Conservation (phyloP, 2,113 vertebrate species). For the Seriola aureovittata region DNA sequence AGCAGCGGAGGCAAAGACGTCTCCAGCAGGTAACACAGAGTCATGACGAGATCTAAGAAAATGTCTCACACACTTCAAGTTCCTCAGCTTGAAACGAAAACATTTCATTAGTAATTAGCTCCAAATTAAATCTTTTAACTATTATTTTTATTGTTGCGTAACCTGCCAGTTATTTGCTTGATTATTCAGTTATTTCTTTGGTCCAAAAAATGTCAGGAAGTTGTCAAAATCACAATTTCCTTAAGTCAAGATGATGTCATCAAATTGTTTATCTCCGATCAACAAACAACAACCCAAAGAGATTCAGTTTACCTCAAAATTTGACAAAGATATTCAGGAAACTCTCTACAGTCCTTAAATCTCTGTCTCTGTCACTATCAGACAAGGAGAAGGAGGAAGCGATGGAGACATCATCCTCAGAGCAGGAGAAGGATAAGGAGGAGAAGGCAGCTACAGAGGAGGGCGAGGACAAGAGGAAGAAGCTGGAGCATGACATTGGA, state of each 20-base stretch:
- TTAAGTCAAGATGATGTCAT: too few relatives aligned
- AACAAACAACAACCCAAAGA: too few relatives aligned
- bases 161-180: background rate
- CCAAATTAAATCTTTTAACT: too few relatives aligned
- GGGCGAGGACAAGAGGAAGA: conserved; percentile 88
- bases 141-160: background rate
- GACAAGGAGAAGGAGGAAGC: conserved; percentile 83
- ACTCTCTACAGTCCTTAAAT: background rate
- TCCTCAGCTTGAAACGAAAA: background rate
- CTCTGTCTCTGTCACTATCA: conserved; percentile 2
- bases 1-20: conserved; percentile 70
- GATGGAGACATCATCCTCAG: conserved; percentile 85
- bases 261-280: too few relatives aligned
- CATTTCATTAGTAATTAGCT: background rate
- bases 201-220: background rate
- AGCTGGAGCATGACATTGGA: conserved; percentile 92
- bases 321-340: background rate
- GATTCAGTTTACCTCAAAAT: background rate
- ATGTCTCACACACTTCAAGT: background rate
- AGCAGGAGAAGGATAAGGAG: conserved; percentile 91
- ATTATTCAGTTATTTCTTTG: background rate
- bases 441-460: conserved; percentile 89
- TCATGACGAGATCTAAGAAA: too few relatives aligned
- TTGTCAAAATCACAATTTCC: too few relatives aligned
- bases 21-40: conserved; percentile 61